A percentile compares a stretch with the other conserved stretches of the same genome.
Conservation (phyloP, 1,140 invertebrate species). For the Lethrus apterus region DNA sequence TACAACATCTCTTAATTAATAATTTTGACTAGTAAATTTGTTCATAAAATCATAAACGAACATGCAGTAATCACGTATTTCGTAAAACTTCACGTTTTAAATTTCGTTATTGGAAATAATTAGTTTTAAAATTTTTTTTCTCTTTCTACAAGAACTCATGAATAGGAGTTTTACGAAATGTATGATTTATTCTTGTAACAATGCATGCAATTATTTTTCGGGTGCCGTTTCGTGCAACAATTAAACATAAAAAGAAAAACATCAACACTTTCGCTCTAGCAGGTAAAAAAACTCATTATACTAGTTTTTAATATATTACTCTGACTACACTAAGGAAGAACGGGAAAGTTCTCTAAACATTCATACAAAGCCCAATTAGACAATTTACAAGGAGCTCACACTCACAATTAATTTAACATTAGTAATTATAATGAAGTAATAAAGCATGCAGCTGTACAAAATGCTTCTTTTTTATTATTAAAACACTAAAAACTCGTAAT, state of each 20-base stretch:
- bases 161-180: too few species aligned
- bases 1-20: not conserved
- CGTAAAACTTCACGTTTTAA: not conserved
- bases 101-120: too few species aligned
- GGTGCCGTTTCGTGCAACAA: conserved; percentile 8
- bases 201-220: too few species aligned
- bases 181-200: too few species aligned
- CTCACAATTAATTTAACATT: conserved; percentile 19
- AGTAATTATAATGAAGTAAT: conserved; percentile 28
- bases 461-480: conserved; percentile 27
- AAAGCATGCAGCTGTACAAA: conserved; percentile 39
- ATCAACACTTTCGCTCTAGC: conserved; percentile 30
- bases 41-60: not conserved
- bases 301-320: conserved; percentile 33
- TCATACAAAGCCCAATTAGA: conserved; percentile 19
- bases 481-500: conserved; percentile 31
- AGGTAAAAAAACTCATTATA: conserved; percentile 30
- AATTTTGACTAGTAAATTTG: conserved; percentile 9
- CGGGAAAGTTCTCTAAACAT: conserved; percentile 11
- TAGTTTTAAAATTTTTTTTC: too few species aligned
- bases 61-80: not conserved
- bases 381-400: conserved; percentile 17
- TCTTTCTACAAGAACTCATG: too few species aligned
- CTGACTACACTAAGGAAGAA: conserved; percentile 29
- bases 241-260: conserved; percentile 22